These are phyloP conservation scores for Drosophila mulleri DNA, from an alignment of 2,888 invertebrate genomes.

Conservation along the genomic window DNA sequence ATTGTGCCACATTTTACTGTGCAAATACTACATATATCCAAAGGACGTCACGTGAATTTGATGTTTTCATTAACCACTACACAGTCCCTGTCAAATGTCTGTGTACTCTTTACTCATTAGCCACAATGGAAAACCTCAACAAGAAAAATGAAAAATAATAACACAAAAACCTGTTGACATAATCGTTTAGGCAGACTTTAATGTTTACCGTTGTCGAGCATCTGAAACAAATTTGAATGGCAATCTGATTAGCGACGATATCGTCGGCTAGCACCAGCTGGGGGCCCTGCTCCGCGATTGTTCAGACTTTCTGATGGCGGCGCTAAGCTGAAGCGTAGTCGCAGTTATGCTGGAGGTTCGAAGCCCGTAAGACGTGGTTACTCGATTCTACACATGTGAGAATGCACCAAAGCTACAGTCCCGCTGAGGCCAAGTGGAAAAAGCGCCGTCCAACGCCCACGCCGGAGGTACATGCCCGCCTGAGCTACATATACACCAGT, in stretches of 20 bases:
- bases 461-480: conserved; percentile 26
- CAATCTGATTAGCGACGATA: conserved; percentile 71
- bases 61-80: not conserved
- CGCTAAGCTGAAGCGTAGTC: conserved; percentile 52
- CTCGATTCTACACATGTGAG: conserved; percentile 45
- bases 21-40: no score
- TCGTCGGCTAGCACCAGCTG: conserved; percentile 59
- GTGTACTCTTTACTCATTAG: not conserved
- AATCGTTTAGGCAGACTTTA: conserved; percentile 51
- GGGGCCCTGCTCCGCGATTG: conserved; percentile 23
- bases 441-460: conserved; percentile 41
- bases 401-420: conserved; percentile 27
- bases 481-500: conserved; percentile 25
- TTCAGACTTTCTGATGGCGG: conserved; percentile 43
- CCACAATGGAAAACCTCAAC: conserved; percentile 6
- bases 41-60: conserved; percentile 1
- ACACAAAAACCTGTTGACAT: conserved; percentile 41
- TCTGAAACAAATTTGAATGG: conserved; percentile 31
- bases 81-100: conserved; percentile 17
- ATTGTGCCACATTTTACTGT: not conserved
- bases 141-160: not conserved
- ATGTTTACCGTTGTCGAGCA: conserved; percentile 39
- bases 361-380: conserved; percentile 50
- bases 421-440: conserved; percentile 31
- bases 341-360: conserved; percentile 67